Percentiles rank a stretch among this genome's conserved stretches.
Conservation (phyloP, 2,888 invertebrate species). For the Melinopterus prodromus region DNA sequence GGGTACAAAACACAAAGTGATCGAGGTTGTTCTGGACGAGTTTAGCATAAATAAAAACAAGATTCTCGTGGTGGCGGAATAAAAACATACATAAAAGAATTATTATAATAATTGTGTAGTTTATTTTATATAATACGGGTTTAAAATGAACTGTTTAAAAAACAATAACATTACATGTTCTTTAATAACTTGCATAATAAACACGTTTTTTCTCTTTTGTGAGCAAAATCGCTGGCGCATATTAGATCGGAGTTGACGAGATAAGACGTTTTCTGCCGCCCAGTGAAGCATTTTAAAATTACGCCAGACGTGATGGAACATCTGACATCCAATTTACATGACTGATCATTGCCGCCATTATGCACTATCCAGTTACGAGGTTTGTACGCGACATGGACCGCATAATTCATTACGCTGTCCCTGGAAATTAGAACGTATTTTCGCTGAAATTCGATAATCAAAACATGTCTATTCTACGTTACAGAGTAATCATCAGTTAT, state of each 20-base stretch:
- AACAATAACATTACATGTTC: background rate
- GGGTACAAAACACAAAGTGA: no score
- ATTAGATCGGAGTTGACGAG: background rate
- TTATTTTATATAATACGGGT: no score
- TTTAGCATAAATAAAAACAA: no score
- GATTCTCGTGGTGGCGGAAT: no score
- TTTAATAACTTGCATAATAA: background rate
- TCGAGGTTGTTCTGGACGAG: no score
- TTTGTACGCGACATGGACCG: background rate
- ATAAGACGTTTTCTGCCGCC: background rate
- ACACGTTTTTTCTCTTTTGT: background rate
- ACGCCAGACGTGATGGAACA: constrained; percentile 4
- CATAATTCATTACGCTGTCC: background rate
- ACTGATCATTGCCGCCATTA: background rate
- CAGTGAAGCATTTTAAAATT: background rate
- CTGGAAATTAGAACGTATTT: background rate
- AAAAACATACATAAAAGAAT: no score
- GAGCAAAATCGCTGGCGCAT: background rate
- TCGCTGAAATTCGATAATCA: background rate
- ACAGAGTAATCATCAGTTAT: background rate
- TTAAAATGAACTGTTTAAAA: no score
- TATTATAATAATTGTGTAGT: no score
- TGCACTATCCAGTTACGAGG: background rate
- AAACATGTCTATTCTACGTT: background rate
- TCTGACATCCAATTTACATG: background rate